Percentiles rank a stretch among this genome's conserved stretches.
phyloP scores from a whole-genome alignment of 2,888 invertebrate genomes.

The Torymus texanus region DNA sequence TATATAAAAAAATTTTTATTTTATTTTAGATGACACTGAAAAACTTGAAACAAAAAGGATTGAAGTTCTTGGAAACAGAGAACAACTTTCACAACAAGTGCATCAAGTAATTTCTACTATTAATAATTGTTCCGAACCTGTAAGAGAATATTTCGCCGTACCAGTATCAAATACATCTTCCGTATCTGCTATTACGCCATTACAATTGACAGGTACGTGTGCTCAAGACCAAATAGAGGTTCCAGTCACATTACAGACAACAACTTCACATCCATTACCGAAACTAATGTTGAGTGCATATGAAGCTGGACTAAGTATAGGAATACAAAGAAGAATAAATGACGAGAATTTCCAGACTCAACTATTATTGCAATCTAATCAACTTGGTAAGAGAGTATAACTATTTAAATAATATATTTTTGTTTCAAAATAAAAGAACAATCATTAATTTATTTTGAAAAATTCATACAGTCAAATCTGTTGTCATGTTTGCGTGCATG shows the following conservation, averaged over 20 bases:
- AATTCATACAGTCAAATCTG: too few relatives aligned
- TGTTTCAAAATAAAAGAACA: too few relatives aligned
- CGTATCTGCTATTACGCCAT: conserved; percentile 57
- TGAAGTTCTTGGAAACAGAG: conserved; percentile 62
- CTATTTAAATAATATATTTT: too few relatives aligned
- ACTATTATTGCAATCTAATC: conserved; percentile 66
- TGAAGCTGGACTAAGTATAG: conserved; percentile 64
- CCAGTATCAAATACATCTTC: conserved; percentile 61
- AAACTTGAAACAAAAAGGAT: conserved; percentile 70
- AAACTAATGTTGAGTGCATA: conserved; percentile 64
- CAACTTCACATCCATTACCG: conserved; percentile 65
- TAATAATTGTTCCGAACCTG: conserved; percentile 52
- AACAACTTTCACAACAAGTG: conserved; percentile 62
- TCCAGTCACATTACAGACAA: conserved; percentile 66
- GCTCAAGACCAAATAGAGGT: conserved; percentile 69
- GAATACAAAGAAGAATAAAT: conserved; percentile 57
- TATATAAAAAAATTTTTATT: too few relatives aligned
- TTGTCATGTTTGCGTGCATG: too few relatives aligned
- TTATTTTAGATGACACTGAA: conserved; percentile 66
- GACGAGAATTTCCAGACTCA: conserved; percentile 65
- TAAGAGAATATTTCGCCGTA: conserved; percentile 66
- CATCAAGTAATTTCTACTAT: conserved; percentile 64
- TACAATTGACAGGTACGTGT: conserved; percentile 66
- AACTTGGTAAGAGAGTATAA: conserved; percentile 64
- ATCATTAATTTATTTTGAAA: too few relatives aligned